A percentile compares a stretch with the other conserved stretches of the same genome.
Conservation (phyloP, 2,888 invertebrate genomes). For the Pachydiplax longipennis region DNA sequence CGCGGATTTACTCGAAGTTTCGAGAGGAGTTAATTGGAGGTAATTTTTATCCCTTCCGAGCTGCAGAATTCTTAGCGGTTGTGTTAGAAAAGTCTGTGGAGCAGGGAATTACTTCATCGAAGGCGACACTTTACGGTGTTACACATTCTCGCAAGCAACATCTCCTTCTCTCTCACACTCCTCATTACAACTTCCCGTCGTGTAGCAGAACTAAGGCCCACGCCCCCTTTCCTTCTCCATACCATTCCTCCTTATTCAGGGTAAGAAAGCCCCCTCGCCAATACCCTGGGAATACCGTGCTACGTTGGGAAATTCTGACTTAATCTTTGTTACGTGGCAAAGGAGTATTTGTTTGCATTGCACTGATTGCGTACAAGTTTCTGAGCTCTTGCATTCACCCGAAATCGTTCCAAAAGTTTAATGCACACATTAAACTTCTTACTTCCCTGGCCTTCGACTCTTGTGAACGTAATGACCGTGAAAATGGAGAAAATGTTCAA, state of each 20-base stretch:
- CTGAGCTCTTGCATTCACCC: too few species aligned
- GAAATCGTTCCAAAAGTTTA: too few species aligned
- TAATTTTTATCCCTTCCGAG: neutral
- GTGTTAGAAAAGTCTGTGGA: neutral
- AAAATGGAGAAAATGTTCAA: too few species aligned
- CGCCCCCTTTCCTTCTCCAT: neutral
- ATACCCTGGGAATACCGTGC: too few species aligned
- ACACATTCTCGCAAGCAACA: neutral
- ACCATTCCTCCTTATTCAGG: neutral
- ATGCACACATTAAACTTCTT: too few species aligned
- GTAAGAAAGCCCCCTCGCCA: neutral
- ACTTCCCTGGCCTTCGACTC: too few species aligned
- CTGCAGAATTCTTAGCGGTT: neutral
- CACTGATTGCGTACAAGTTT: too few species aligned
- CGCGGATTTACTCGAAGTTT: neutral
- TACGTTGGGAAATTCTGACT: too few species aligned
- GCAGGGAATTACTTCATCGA: neutral
- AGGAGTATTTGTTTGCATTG: too few species aligned
- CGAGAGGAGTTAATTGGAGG: neutral
- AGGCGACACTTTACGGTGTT: neutral
- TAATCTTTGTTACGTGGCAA: too few species aligned
- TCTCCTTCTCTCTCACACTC: neutral
- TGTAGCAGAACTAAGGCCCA: neutral
- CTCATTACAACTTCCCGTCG: neutral
- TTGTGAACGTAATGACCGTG: too few species aligned